Percentiles rank a stretch among this genome's conserved stretches.
Evolutionary conservation across 2,888 invertebrate genomes (phyloP).

Genomic region (Rhagium mordax): DNA sequence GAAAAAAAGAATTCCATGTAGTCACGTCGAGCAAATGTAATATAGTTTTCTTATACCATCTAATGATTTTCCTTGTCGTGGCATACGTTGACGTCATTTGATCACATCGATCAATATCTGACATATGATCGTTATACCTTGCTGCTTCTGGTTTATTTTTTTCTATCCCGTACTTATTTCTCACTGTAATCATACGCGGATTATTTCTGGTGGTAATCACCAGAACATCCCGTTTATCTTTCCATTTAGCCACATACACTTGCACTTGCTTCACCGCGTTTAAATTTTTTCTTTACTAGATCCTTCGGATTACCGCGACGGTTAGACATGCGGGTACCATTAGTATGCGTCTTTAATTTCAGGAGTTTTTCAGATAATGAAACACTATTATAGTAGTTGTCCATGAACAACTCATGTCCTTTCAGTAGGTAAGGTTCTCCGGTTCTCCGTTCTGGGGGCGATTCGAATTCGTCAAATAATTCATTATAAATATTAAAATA

Average conservation of each 20-base stretch:
- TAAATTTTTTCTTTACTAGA: slow-evolving; percentile 41
- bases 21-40: slow-evolving; percentile 51
- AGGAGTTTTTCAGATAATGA: no score
- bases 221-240: slow-evolving; percentile 56
- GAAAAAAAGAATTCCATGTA: slow-evolving; percentile 26
- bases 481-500: no score
- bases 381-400: no score
- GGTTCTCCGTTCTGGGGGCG: no score
- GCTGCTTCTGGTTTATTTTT: slow-evolving; percentile 37
- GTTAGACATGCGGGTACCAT: slow-evolving; percentile 32
- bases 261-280: slow-evolving; percentile 50
- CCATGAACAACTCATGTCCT: no score
- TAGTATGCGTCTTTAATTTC: slow-evolving; percentile 30
- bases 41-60: slow-evolving; percentile 61
- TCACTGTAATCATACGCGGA: slow-evolving; percentile 48
- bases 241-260: slow-evolving; percentile 59
- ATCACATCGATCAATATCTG: slow-evolving; percentile 50
- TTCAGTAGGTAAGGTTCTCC: no score
- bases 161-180: slow-evolving; percentile 49
- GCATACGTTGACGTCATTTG: background rate
- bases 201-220: slow-evolving; percentile 58
- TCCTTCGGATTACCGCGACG: slow-evolving; percentile 34
- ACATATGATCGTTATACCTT: slow-evolving; percentile 49
- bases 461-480: no score
- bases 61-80: slow-evolving; percentile 36